Evolutionary conservation across 1,140 invertebrate species (phyloP).

Genomic region (Calliopsis andreniformis): DNA sequence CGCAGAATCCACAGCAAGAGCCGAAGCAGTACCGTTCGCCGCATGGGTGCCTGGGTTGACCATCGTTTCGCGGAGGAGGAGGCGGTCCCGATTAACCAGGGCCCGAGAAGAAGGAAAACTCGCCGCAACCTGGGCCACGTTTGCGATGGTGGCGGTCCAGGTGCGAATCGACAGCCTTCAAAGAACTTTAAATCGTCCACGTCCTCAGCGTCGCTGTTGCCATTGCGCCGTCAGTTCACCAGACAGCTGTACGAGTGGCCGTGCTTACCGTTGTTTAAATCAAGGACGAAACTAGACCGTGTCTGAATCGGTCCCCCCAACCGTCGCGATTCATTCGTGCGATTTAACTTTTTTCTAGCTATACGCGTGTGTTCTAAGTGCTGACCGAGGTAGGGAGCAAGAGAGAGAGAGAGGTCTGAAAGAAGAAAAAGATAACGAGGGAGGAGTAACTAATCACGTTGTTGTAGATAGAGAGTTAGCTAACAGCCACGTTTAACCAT

Average conservation of each 20-base stretch:
- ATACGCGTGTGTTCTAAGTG: slow-evolving; percentile 18
- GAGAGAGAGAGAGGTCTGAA: background rate
- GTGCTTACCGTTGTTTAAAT: slow-evolving; percentile 76
- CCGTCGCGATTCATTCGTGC: slow-evolving; percentile 5
- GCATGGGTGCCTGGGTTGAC: slow-evolving; percentile 81
- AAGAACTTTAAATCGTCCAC: slow-evolving; percentile 50
- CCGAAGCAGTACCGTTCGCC: slow-evolving; percentile 76
- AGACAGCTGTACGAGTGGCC: slow-evolving; percentile 78
- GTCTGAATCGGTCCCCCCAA: slow-evolving; percentile 52
- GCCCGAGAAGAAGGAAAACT: slow-evolving; percentile 58
- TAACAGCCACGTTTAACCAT: no score
- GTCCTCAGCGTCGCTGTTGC: slow-evolving; percentile 61
- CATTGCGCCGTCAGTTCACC: slow-evolving; percentile 76
- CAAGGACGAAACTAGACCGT: slow-evolving; percentile 78
- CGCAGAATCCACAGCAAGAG: slow-evolving; percentile 72
- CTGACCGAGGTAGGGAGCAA: background rate
- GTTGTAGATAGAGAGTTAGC: background rate
- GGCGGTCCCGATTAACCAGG: slow-evolving; percentile 68
- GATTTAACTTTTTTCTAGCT: slow-evolving; percentile 25
- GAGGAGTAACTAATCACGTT: background rate
- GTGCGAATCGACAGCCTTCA: slow-evolving; percentile 43
- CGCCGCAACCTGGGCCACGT: slow-evolving; percentile 65
- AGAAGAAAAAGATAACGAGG: no score
- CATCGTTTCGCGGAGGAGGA: slow-evolving; percentile 77
- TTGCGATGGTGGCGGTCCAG: slow-evolving; percentile 63